Conservation (phyloP, 2,797 vertebrate genomes). For the Chaunax sp. region DNA sequence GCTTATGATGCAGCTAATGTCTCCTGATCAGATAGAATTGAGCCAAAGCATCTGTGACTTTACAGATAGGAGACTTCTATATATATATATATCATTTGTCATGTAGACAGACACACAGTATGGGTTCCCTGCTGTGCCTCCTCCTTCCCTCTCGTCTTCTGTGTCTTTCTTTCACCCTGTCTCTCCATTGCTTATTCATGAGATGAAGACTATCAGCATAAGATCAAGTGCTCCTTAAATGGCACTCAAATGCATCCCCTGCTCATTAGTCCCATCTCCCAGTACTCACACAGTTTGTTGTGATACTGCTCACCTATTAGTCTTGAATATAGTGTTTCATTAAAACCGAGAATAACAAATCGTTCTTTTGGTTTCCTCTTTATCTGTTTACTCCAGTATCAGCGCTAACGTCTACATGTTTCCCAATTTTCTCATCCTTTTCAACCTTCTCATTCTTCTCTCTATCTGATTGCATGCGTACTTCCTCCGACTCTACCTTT, state of each 20-base stretch:
- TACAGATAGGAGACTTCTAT: slow-evolving; percentile 45
- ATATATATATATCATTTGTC: slow-evolving; percentile 76
- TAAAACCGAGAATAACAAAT: no score
- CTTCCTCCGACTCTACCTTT: slow-evolving; percentile 45
- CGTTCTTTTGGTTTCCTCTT: background rate
- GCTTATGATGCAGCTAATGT: slow-evolving; percentile 58
- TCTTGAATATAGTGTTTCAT: background rate
- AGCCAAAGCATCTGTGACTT: slow-evolving; percentile 61
- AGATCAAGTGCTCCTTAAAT: slow-evolving; percentile 77
- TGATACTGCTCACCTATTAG: slow-evolving; percentile 6
- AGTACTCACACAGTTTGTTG: slow-evolving; percentile 36
- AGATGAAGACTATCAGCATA: slow-evolving; percentile 69
- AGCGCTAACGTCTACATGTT: no score
- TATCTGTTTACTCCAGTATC: background rate
- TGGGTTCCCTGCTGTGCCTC: slow-evolving; percentile 47
- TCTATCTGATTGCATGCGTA: slow-evolving; percentile 53
- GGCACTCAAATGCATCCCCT: slow-evolving; percentile 26
- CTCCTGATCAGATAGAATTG: slow-evolving; percentile 62
- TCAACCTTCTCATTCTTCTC: slow-evolving; percentile 27
- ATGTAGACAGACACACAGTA: slow-evolving; percentile 71
- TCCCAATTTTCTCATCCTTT: background rate
- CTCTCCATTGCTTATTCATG: slow-evolving; percentile 77
- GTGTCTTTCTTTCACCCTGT: slow-evolving; percentile 51
- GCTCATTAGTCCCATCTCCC: slow-evolving; percentile 30
- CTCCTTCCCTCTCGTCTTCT: slow-evolving; percentile 37